Evolutionary conservation across 2,888 invertebrate species (phyloP).

Genomic region (Eumacrocentrus americanus): DNA sequence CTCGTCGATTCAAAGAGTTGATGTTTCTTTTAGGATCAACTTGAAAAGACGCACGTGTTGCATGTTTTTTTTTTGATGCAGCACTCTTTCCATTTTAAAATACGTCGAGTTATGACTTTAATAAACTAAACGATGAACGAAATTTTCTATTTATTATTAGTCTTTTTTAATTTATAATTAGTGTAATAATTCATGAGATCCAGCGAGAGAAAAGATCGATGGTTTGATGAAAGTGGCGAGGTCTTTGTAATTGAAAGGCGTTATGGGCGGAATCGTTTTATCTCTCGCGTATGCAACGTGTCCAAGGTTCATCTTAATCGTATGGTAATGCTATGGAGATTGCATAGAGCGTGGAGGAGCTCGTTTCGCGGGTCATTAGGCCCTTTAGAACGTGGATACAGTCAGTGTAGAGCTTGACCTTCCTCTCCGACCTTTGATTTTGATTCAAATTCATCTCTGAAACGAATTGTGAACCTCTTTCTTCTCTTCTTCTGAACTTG

Average conservation of each 20-base stretch:
- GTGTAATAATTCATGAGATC: too few species aligned
- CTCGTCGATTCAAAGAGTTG: neutral
- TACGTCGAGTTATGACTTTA: too few species aligned
- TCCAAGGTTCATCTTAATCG: conserved; percentile 51
- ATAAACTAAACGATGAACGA: too few species aligned
- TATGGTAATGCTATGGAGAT: conserved; percentile 61
- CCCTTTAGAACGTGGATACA: conserved; percentile 37
- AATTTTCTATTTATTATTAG: too few species aligned
- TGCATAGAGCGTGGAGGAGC: conserved; percentile 55
- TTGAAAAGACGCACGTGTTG: neutral
- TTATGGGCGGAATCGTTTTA: neutral
- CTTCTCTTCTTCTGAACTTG: neutral
- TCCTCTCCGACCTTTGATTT: neutral
- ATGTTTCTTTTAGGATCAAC: neutral
- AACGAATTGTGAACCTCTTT: too few species aligned
- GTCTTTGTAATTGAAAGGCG: conserved; percentile 6
- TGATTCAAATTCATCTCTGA: too few species aligned
- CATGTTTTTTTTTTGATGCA: neutral
- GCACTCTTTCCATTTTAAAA: too few species aligned
- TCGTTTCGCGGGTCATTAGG: conserved; percentile 56
- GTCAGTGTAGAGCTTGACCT: neutral
- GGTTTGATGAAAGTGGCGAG: neutral
- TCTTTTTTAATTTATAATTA: too few species aligned
- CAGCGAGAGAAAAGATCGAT: neutral
- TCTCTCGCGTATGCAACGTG: conserved; percentile 6